phyloP scores from a whole-genome alignment of 2,113 vertebrate species.

The Platysternon megacephalum region DNA sequence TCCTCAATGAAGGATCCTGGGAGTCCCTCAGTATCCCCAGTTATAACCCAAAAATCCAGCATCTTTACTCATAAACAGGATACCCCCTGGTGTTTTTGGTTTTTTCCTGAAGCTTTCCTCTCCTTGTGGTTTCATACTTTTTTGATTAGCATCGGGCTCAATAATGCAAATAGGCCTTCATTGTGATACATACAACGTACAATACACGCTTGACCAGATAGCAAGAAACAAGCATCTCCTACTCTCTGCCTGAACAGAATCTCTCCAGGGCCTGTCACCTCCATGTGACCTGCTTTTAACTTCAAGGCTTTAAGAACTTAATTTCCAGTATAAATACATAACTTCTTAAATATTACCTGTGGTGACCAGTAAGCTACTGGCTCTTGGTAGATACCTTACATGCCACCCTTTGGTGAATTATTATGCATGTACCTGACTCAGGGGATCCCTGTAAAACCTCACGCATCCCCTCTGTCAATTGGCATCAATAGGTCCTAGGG shows the following conservation, averaged over 20 bases:
- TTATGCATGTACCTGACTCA: too few relatives aligned
- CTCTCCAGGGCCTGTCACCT: not conserved
- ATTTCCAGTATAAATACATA: not conserved
- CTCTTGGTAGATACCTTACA: too few relatives aligned
- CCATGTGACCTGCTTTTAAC: not conserved
- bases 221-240: not conserved
- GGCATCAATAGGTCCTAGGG: too few relatives aligned
- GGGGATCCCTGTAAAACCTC: too few relatives aligned
- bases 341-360: not conserved
- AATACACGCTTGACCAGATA: not conserved
- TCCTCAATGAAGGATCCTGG: not conserved
- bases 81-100: not conserved
- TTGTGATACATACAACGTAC: not conserved
- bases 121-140: not conserved
- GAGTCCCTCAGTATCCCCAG: not conserved
- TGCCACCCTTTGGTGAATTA: too few relatives aligned
- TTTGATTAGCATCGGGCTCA: not conserved
- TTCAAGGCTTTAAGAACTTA: not conserved
- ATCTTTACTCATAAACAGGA: not conserved
- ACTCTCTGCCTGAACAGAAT: not conserved
- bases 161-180: not conserved
- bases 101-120: not conserved
- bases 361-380: not conserved
- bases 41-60: not conserved
- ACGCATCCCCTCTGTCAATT: too few relatives aligned